A percentile compares a stretch with the other conserved stretches of the same genome.
These are phyloP conservation scores for Neolamprologus tretocephalus DNA, from an alignment of 2,113 vertebrate genomes.

Conservation along the genomic window DNA sequence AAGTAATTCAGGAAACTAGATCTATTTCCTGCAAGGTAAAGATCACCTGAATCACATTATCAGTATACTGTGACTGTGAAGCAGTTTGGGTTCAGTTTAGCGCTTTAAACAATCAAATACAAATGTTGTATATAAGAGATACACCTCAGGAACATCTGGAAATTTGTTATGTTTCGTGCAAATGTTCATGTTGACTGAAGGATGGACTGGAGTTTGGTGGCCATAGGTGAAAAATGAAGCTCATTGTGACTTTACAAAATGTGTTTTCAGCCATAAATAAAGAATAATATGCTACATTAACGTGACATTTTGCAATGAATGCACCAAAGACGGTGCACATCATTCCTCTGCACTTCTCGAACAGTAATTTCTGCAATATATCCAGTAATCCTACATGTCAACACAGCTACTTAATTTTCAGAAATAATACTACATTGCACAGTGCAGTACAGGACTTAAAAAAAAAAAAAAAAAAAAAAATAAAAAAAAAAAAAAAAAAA, in stretches of 20 bases:
- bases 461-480: not conserved
- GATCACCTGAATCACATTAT: not conserved
- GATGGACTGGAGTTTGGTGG: not conserved
- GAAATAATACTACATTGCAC: not conserved
- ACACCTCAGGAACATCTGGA: not conserved
- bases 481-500: not conserved
- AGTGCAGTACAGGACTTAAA: not conserved
- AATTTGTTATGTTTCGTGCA: not conserved
- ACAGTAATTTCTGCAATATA: not conserved
- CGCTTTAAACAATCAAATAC: not conserved
- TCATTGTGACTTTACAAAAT: not conserved
- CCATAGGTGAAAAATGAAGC: not conserved
- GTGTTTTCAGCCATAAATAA: not conserved
- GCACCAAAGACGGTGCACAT: not conserved
- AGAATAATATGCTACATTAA: not conserved
- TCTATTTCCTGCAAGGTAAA: not conserved
- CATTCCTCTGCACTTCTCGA: not conserved
- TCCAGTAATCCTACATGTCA: not conserved
- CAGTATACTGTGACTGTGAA: not conserved
- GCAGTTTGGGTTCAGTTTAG: not conserved
- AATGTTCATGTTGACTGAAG: not conserved
- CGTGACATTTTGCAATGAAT: not conserved
- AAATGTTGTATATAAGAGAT: not conserved
- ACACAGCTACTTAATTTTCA: not conserved
- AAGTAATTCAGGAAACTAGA: not conserved